phyloP scores from a whole-genome alignment of 2,888 invertebrate genomes.

The Diarsia brunnea region DNA sequence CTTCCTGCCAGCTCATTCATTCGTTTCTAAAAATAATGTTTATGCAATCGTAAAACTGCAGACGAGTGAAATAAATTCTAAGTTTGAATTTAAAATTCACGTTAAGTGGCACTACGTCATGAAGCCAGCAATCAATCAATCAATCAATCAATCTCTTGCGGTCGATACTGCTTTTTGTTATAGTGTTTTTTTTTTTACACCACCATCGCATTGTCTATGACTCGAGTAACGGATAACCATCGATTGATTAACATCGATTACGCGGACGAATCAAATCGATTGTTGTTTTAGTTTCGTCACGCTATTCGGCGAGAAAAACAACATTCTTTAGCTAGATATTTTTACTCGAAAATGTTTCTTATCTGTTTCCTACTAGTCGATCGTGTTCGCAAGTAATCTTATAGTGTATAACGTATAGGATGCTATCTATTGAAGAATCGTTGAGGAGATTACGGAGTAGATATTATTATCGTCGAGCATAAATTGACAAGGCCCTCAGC shows the following conservation, averaged over 20 bases:
- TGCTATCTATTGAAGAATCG: conserved; percentile 45
- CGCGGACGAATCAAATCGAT: conserved; percentile 41
- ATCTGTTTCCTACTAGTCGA: conserved; percentile 28
- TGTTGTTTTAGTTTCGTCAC: conserved; percentile 53
- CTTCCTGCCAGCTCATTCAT: neutral
- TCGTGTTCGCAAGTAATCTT: conserved; percentile 46
- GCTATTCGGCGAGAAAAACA: conserved; percentile 28
- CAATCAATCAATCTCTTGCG: conserved; percentile 83
- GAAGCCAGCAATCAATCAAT: conserved; percentile 81
- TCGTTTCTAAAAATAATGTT: conserved; percentile 27
- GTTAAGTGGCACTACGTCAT: conserved; percentile 71
- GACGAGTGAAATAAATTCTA: conserved; percentile 63
- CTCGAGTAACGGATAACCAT: conserved; percentile 52
- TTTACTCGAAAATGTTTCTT: conserved; percentile 23
- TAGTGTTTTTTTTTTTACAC: conserved; percentile 40
- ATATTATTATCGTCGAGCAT: conserved; percentile 38
- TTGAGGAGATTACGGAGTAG: conserved; percentile 41
- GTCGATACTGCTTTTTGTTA: conserved; percentile 77
- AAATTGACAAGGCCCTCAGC: conserved; percentile 41
- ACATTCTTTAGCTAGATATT: conserved; percentile 17
- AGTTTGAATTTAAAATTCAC: conserved; percentile 74
- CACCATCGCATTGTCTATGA: conserved; percentile 52
- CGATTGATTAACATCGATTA: conserved; percentile 55
- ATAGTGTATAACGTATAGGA: conserved; percentile 32
- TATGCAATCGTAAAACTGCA: conserved; percentile 42